Percentiles rank a stretch among this genome's conserved stretches.
These are phyloP conservation scores for Alfaro cultratus DNA, from an alignment of 2,797 vertebrate species.

Conservation along the genomic window DNA sequence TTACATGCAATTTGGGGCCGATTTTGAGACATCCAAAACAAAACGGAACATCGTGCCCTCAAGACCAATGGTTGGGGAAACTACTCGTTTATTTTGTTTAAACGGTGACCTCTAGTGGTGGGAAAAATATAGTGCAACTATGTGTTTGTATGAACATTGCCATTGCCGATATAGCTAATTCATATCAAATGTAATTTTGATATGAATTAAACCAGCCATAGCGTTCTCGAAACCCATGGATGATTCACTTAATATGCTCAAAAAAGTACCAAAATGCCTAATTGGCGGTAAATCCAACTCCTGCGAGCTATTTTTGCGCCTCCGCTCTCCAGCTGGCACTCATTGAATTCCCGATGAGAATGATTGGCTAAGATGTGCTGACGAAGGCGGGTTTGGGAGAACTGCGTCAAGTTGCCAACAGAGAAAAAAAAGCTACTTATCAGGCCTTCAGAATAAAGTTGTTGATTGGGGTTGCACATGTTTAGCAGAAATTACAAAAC, in stretches of 20 bases:
- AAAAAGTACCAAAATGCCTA: not conserved
- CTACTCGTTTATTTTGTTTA: not conserved
- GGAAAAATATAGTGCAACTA: too few species aligned
- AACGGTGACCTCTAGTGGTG: conserved; percentile 53
- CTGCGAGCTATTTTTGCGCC: not conserved
- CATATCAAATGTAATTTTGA: conserved; percentile 4
- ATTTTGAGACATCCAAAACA: not conserved
- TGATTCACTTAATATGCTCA: not conserved
- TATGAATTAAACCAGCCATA: too few species aligned
- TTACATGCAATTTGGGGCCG: not conserved
- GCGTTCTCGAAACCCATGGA: not conserved
- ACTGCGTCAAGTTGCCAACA: conserved; percentile 6
- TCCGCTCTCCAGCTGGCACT: conserved; percentile 50
- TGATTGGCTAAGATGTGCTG: conserved; percentile 69
- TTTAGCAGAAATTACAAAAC: not conserved
- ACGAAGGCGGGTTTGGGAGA: conserved; percentile 54
- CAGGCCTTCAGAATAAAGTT: conserved; percentile 30
- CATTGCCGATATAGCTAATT: conserved; percentile 3
- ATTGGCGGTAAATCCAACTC: not conserved
- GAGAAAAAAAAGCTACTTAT: not conserved
- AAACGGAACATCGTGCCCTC: not conserved
- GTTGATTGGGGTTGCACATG: not conserved
- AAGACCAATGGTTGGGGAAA: not conserved
- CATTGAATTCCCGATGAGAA: conserved; percentile 48
- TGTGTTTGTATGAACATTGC: not conserved